These are phyloP conservation scores for Florisuga fusca DNA, from an alignment of 2,797 vertebrate genomes.

Conservation along the genomic window DNA sequence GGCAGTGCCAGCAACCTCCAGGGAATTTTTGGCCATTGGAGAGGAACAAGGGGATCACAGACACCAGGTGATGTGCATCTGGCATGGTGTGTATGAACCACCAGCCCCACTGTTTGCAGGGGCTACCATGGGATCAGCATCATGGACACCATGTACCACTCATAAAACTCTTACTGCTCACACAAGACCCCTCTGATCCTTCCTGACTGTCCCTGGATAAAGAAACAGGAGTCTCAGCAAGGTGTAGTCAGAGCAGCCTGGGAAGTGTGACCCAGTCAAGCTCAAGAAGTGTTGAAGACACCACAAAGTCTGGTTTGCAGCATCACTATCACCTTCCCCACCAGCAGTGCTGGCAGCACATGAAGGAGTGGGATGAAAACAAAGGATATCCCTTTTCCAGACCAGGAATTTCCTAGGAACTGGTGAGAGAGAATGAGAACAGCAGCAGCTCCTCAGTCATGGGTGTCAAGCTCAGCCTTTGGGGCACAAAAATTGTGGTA, in stretches of 20 bases:
- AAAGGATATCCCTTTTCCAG: neutral
- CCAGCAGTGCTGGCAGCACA: neutral
- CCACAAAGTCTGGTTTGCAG: neutral
- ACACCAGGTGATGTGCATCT: neutral
- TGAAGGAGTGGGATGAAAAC: neutral
- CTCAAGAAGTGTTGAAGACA: neutral
- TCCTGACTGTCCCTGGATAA: neutral
- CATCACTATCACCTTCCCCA: neutral
- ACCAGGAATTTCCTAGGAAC: neutral
- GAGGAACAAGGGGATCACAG: neutral
- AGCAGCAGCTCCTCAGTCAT: neutral
- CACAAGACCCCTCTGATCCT: neutral
- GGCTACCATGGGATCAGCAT: neutral
- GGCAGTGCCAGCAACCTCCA: neutral
- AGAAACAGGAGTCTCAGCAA: neutral
- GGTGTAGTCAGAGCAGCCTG: neutral
- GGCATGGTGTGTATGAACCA: neutral
- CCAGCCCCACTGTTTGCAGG: neutral
- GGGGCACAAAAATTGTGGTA: rapidly evolving
- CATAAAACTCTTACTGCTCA: neutral
- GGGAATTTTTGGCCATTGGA: neutral
- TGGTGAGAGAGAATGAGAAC: neutral
- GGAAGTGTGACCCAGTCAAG: neutral
- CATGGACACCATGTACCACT: neutral
- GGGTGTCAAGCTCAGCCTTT: neutral